Base-by-base conservation (phyloP, 2,888 invertebrate species). In the Ormyrus labotus region DNA sequence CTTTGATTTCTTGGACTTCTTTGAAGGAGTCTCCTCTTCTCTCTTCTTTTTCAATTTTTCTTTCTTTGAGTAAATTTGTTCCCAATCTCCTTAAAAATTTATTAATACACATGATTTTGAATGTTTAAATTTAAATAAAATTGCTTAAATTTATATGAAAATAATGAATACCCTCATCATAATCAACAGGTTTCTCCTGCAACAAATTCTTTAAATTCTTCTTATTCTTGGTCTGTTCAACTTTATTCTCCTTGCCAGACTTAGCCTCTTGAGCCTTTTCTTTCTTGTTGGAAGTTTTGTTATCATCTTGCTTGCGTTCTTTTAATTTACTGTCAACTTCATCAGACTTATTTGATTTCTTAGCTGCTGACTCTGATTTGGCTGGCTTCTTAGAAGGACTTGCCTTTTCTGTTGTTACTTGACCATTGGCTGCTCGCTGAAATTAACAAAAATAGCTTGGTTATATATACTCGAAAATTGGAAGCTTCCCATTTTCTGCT, bases 101-200 rank as follows among this genome's bases (percentile, higher is more conserved):
- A 19, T 19, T 19, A 19, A 19, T 19, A 19, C 19, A 19, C 19
- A 19, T 19, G 19, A 19, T 19, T 19, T 19, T 19, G 19, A 19
- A 19, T 19, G 19, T 19, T 63, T 55, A 13, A 10, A 51, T 48
- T 34, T 58, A 9, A 55, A 19, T 45, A 60, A 47, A 34, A 79
- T 82, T 57, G 13, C 3, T 10, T 11, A 55, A 9, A 55, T 63
- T 55, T 13, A 11, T 19, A 48, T 19, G 19, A 19, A 19, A 19
- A 19, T 19, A 19, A 19, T 19, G 19, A 60, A 80, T 86, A 91
- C 94, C 95, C 85, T 95, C 95, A 90, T 95, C 95, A 90, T 93
- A 95, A 86, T 95, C 95, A 63, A 93, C 92, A 9, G 95, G 95
- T 88, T 95, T 95, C 85, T 94, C 94, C 82, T 92, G 91, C 71